Evolutionary conservation across 2,113 vertebrate genomes (phyloP), one percentile per base, ranked within the genome.

Genomic region (Antigone vipio): DNA sequence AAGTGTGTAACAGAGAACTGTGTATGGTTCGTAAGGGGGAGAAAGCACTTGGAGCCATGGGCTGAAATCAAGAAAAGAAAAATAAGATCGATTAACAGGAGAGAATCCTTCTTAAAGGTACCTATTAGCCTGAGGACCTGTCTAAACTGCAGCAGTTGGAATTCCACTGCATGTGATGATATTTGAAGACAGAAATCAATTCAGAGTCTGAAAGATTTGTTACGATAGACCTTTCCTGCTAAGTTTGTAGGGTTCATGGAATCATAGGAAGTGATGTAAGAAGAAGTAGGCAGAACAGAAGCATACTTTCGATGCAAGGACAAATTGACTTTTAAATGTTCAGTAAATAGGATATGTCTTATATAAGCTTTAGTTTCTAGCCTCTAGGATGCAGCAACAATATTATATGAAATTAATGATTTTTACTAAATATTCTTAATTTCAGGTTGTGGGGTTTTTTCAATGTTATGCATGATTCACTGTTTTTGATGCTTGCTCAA

Each of bases 101-200:
- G 10, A 76, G n/a, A 79, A 1, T 74, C 24, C 22, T 50, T 49
- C 71, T 82, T 72, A 53, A 34, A 80, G 7, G 6, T 35, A 49
- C 32, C 22, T 83, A 22, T 68, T 67, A 64, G 23, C 60, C 19
- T 72, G 60, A 92, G 52, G 52, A 64, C 27, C 14, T 34, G 12
- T 73, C 45, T 78, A 38, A 85, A 92, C 26, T 44, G 11, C 34
- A 79, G 12, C 16, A 60, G 35, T 3, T 82, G 34, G 18, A 76
- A 94, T 64, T 67, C 27, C 10, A 52, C 11, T 68, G 34, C 13
- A 17, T 69, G 75, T 0, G 1, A 16, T 0, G 1, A 16, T 64
- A 50, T 63, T 21, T 56, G 58, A 83, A 79, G 49, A 76, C 11
- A 68, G 26, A 73, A 86, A 75, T 47, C 32, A 74, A 67, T 72